Conservation (phyloP, 2,888 invertebrate genomes). For the Stomorhina lunata region DNA sequence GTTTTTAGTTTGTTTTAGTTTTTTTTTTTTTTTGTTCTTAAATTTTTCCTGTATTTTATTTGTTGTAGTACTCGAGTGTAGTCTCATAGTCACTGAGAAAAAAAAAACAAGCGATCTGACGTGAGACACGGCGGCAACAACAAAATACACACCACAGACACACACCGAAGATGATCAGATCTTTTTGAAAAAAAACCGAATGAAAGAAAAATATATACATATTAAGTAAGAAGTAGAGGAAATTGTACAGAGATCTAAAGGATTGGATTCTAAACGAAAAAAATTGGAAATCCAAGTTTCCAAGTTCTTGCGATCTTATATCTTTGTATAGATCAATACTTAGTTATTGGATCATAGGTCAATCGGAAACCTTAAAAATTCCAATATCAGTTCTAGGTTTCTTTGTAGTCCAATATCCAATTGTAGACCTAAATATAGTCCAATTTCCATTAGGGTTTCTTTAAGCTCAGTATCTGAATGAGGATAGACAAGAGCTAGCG, state of each 20-base stretch:
- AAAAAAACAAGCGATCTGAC: constrained; percentile 25
- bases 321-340: too few relatives aligned
- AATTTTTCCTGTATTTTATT: constrained; percentile 30
- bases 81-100: background rate
- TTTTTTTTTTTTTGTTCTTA: background rate
- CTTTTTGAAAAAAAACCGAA: background rate
- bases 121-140: constrained; percentile 60
- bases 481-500: too few relatives aligned
- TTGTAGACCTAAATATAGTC: too few relatives aligned
- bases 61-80: constrained; percentile 11
- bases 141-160: constrained; percentile 54
- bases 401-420: too few relatives aligned
- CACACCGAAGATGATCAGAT: constrained; percentile 41
- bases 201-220: background rate
- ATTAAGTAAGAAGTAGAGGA: background rate
- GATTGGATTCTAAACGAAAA: background rate
- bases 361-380: too few relatives aligned
- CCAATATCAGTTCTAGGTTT: too few relatives aligned
- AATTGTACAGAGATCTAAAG: constrained; percentile 12
- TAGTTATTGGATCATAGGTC: too few relatives aligned
- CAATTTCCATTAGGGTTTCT: too few relatives aligned
- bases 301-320: too few relatives aligned
- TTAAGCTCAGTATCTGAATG: too few relatives aligned
- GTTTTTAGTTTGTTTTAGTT: background rate
- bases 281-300: too few relatives aligned